phyloP scores from a whole-genome alignment of 2,888 invertebrate genomes.

The Lamellibrachia satsuma region DNA sequence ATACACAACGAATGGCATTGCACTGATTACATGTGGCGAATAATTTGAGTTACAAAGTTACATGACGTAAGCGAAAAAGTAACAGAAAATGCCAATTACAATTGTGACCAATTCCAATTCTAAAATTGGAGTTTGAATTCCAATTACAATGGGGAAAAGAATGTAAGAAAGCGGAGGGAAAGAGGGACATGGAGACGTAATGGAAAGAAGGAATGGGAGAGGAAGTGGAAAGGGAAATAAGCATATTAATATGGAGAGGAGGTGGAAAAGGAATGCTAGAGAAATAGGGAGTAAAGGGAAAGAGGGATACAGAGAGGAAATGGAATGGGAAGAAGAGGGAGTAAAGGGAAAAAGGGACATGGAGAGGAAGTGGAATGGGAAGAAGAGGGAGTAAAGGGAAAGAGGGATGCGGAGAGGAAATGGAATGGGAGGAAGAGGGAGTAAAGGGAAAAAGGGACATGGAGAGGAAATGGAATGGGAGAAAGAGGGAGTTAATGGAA shows the following conservation, averaged over 20 bases:
- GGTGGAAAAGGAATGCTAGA: background rate
- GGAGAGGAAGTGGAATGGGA: background rate
- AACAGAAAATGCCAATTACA: too few relatives aligned
- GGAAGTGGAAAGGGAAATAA: background rate
- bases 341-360: background rate
- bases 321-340: background rate
- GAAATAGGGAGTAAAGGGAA: background rate
- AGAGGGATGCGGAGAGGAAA: background rate
- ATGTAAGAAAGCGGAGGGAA: background rate
- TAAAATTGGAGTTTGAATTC: too few relatives aligned
- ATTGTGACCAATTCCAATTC: too few relatives aligned
- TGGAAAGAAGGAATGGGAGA: background rate
- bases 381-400: background rate
- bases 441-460: too few relatives aligned
- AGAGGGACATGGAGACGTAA: background rate
- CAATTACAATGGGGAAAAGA: background rate
- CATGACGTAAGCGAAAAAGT: too few relatives aligned
- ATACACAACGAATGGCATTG: too few relatives aligned
- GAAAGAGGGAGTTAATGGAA: too few relatives aligned
- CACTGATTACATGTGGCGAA: too few relatives aligned
- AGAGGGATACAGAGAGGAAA: background rate
- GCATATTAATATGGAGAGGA: background rate
- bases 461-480: too few relatives aligned
- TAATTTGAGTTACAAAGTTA: too few relatives aligned
- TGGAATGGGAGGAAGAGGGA: conserved; percentile 12